Evolutionary conservation across 2,888 invertebrate species (phyloP), one percentile per base, ranked within the genome.

Genomic region (Andrena marginata): DNA sequence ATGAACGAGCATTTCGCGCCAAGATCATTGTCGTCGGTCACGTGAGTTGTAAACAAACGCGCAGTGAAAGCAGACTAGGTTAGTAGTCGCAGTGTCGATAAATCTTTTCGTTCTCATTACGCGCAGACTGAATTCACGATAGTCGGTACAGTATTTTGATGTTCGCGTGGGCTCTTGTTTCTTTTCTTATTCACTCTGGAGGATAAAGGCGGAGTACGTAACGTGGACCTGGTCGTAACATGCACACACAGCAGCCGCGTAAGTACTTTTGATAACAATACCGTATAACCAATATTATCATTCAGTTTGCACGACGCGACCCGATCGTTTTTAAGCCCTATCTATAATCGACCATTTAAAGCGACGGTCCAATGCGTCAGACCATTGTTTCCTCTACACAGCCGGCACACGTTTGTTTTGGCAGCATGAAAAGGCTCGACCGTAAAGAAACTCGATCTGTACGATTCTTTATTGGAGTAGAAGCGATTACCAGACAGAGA

Each of bases 11-110:
- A 68, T 75, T 75, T 75, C 35, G 60, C 60, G 60, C 63, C 49
- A 33, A 33, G 64, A 76, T 70, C 68, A 64, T 73, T 64, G 67
- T 68, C 70, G 51, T 48, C 49, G 33, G 51, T 73, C 83, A 65
- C 76, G 67, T 73, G 83, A 70, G 56, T 60, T 77, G 73, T 83
- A 79, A 83, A 83, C 70, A 83, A 84, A 76, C 64, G 70, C 26
- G 42, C 23, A 62, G 79, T 70, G 84, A 84, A 84, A 83, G 76
- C 76, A 76, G 60, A 48, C 20, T 71, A 35, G 63, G 63, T 78
- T 69, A 48, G 35, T 72, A 7, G n/a, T 48, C 5, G 16, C 29
- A 59, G 26, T 54, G 48, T 67, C 71, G 23, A 67, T 29, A 62
- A 60, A 74, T 54, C 35, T 60, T 23, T 35, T 42, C 59, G 26